phyloP scores from a whole-genome alignment of 2,888 invertebrate genomes.

The Lycia hirtaria region DNA sequence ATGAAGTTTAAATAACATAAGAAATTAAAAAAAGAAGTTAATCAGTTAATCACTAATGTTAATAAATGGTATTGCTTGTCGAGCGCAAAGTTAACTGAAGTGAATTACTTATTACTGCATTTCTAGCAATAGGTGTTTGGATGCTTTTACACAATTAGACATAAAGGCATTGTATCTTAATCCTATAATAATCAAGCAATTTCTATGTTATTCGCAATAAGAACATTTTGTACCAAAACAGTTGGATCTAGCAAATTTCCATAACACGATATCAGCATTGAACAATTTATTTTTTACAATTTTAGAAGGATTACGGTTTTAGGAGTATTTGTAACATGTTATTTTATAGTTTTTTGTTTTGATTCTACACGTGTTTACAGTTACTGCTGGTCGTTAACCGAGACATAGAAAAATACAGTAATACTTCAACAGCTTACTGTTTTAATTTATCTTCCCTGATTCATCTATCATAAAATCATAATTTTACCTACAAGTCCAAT shows the following conservation, averaged over 20 bases:
- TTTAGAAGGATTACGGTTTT: no score
- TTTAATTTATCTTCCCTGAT: neutral
- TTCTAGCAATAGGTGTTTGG: conserved; percentile 80
- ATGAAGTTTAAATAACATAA: neutral
- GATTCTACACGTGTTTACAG: conserved; percentile 61
- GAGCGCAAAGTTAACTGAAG: conserved; percentile 21
- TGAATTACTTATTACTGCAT: conserved; percentile 52
- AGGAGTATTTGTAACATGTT: conserved; percentile 46
- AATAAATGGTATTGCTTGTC: conserved; percentile 8
- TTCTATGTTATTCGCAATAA: conserved; percentile 71
- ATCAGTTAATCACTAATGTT: neutral
- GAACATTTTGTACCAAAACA: conserved; percentile 75
- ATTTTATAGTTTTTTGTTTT: conserved; percentile 57
- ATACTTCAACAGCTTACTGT: conserved; percentile 41
- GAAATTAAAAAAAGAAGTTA: neutral
- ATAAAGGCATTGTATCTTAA: conserved; percentile 75
- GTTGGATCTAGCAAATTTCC: conserved; percentile 32
- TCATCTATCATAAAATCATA: neutral
- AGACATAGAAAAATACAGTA: conserved; percentile 55
- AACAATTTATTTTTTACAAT: conserved; percentile 35
- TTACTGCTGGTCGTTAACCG: conserved; percentile 68
- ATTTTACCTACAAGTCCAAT: no score
- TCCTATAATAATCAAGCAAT: conserved; percentile 65
- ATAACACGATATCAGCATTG: conserved; percentile 51
- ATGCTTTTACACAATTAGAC: conserved; percentile 81